These are phyloP conservation scores for Timema cristinae DNA, from an alignment of 2,888 invertebrate species.

Conservation along the genomic window DNA sequence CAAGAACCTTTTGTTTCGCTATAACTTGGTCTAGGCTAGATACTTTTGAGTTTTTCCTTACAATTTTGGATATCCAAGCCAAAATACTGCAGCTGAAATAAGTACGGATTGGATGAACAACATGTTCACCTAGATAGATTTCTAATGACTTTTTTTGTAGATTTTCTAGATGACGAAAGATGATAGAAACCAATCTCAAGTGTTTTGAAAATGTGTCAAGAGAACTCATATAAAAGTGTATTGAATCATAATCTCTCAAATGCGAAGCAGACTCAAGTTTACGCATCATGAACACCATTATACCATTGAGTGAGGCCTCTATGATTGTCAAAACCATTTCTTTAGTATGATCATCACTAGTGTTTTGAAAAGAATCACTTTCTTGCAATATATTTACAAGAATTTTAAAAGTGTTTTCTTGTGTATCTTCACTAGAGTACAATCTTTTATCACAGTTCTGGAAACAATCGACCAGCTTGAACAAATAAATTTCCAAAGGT, in stretches of 20 bases:
- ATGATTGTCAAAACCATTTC: slow-evolving; percentile 8
- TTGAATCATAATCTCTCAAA: slow-evolving; percentile 19
- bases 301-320: not conserved
- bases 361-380: not conserved
- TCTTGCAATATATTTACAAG: slow-evolving; percentile 22
- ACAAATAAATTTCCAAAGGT: slow-evolving; percentile 29
- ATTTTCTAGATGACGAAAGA: slow-evolving; percentile 5
- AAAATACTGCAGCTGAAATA: slow-evolving; percentile 24
- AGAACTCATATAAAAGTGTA: slow-evolving; percentile 3
- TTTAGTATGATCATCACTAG: slow-evolving; percentile 19
- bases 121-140: slow-evolving; percentile 1
- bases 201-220: slow-evolving; percentile 17
- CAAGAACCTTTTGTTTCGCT: too few species aligned
- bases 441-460: slow-evolving; percentile 36
- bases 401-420: slow-evolving; percentile 17
- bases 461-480: slow-evolving; percentile 33
- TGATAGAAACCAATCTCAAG: not conserved
- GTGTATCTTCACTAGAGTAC: slow-evolving; percentile 35
- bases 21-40: too few species aligned
- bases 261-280: slow-evolving; percentile 14
- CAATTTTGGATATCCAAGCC: slow-evolving; percentile 9
- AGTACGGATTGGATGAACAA: slow-evolving; percentile 6
- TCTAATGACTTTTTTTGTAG: slow-evolving; percentile 3
- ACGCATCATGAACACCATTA: slow-evolving; percentile 14
- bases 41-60: not conserved